Evolutionary conservation across 2,113 vertebrate species (phyloP).

Genomic region (Morphnarchus princeps): DNA sequence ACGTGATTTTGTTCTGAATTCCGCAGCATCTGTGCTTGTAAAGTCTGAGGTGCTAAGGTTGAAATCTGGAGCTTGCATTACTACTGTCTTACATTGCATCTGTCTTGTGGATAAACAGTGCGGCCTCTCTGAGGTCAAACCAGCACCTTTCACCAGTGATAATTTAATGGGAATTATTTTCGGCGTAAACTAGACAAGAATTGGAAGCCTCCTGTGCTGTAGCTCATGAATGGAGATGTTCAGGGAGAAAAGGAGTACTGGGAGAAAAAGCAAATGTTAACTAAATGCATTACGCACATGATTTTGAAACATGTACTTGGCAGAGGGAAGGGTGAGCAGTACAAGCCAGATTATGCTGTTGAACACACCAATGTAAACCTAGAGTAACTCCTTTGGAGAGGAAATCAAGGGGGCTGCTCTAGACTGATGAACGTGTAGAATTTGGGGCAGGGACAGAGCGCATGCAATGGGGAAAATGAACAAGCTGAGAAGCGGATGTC

Average conservation of each 20-base stretch:
- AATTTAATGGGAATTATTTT: slow-evolving; percentile 45
- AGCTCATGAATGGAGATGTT: slow-evolving; percentile 52
- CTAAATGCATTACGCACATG: slow-evolving; percentile 29
- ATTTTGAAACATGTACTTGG: slow-evolving; percentile 49
- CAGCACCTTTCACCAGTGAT: slow-evolving; percentile 20
- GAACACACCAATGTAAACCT: slow-evolving; percentile 44
- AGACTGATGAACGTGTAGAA: neutral
- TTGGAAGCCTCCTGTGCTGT: slow-evolving; percentile 4
- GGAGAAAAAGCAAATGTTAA: slow-evolving; percentile 59
- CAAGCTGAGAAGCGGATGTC: neutral
- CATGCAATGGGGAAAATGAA: neutral
- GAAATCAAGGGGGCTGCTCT: neutral
- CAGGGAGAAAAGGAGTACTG: slow-evolving; percentile 4
- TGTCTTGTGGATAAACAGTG: slow-evolving; percentile 23
- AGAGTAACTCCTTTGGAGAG: slow-evolving; percentile 12
- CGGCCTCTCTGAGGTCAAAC: neutral
- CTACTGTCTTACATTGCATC: neutral
- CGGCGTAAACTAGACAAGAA: neutral
- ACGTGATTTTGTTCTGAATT: neutral
- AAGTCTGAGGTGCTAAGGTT: neutral
- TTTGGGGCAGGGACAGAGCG: neutral
- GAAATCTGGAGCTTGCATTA: slow-evolving; percentile 27
- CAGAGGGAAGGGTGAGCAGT: neutral
- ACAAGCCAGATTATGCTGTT: slow-evolving; percentile 44
- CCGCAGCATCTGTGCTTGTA: neutral